Evolutionary conservation across 2,888 invertebrate species (phyloP), one percentile per base, ranked within the genome.

Genomic region (Byasa hedistus): DNA sequence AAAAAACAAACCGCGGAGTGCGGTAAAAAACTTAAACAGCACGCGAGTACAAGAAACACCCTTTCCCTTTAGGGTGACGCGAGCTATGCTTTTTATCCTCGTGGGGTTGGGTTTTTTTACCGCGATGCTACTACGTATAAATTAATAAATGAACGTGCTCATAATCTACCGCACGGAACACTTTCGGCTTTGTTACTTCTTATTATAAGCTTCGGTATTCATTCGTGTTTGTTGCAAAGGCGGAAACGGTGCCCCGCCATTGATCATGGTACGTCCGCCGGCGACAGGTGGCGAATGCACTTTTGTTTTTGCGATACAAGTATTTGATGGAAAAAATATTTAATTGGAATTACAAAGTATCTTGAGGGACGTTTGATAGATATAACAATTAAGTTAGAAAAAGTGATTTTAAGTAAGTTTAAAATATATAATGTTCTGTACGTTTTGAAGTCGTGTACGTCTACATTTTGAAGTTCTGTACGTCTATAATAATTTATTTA

Each of bases 121-220:
- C 78, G 79, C 83, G 85, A 87, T 84, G 83, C 84, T 81, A n/a
- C n/a, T n/a, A 84, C 88, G 85, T 91, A 91, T 91, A 91, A 91
- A 91, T 91, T 91, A 91, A 91, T 91, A 91, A 91, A 87, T 83
- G 90, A 89, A 90, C 84, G 90, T 87, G 90, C 86, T 87, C 87
- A 86, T 91, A 91, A 91, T 91, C 91, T 89, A 86, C 86, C 81
- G 86, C 79, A 80, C 75, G 83, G 87, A 89, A 91, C 91, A 91
- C 91, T 91, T 91, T 91, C 90, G 86, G 80, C 90, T 88, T 89
- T 90, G 87, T 87, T 85, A 78, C 82, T 84, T 86, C 87, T 88
- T 86, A 81, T 79, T 75, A 74, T 75, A 76, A 80, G 48, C 80
- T 83, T 83, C 48, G 79, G 80, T 80, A 81, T 87, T 87, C 89